Conservation (phyloP, 2,113 vertebrate genomes). For the Boleophthalmus pectinirostris region DNA sequence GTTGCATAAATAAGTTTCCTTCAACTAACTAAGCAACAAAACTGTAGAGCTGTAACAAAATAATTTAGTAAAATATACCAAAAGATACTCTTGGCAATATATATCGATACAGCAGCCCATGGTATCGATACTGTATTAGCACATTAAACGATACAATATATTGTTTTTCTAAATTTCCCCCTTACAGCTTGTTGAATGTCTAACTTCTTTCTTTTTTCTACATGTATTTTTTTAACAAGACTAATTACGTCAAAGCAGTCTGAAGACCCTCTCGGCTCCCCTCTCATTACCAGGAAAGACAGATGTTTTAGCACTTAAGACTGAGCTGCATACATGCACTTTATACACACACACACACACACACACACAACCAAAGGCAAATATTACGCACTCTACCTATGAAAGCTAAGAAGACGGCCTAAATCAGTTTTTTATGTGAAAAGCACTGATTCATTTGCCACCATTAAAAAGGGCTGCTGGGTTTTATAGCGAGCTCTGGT, state of each 20-base stretch:
- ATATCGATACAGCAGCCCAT: too few relatives aligned
- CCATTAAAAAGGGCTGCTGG: slow-evolving; percentile 48
- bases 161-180: too few relatives aligned
- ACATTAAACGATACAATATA: too few relatives aligned
- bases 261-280: slow-evolving; percentile 52
- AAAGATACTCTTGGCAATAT: too few relatives aligned
- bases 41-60: too few relatives aligned
- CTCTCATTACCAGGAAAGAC: slow-evolving; percentile 68
- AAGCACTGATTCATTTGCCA: slow-evolving; percentile 65
- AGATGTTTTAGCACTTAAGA: slow-evolving; percentile 67
- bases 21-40: too few relatives aligned
- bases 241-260: slow-evolving; percentile 61
- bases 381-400: slow-evolving; percentile 48
- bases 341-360: slow-evolving; percentile 12
- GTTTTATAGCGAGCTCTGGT: slow-evolving; percentile 48
- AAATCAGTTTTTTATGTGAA: slow-evolving; percentile 63
- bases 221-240: slow-evolving; percentile 33
- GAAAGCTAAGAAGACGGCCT: slow-evolving; percentile 55
- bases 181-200: too few relatives aligned
- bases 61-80: too few relatives aligned
- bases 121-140: too few relatives aligned
- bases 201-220: too few relatives aligned
- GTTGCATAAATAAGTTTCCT: too few relatives aligned
- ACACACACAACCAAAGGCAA: slow-evolving; percentile 10
- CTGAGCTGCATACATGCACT: slow-evolving; percentile 10